Conservation (phyloP, 1,140 invertebrate genomes). For the Cyphomyrmex costatus region DNA sequence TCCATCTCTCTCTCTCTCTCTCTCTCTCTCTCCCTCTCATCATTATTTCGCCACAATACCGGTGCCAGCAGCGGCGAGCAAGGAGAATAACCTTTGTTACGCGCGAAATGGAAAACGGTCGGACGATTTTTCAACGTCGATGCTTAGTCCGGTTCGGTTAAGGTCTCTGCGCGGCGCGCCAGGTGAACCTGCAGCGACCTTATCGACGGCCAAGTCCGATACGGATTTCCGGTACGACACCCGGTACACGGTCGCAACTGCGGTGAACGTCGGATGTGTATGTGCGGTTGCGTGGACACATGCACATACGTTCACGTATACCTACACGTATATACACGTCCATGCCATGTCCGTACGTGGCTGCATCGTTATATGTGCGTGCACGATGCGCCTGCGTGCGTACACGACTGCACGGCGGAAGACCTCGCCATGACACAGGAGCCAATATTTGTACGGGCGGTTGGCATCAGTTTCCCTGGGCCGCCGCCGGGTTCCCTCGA, state of each 20-base stretch:
- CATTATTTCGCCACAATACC: conserved; percentile 64
- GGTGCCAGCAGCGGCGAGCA: conserved; percentile 12
- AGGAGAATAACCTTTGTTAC: conserved; percentile 62
- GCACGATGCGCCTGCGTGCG: neutral
- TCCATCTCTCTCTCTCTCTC: conserved; percentile 7
- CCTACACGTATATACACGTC: neutral
- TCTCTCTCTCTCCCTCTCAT: neutral
- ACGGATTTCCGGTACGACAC: conserved; percentile 66
- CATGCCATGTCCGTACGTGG: no score
- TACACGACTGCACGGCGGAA: conserved; percentile 2
- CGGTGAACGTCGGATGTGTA: neutral
- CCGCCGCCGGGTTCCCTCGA: conserved; percentile 52
- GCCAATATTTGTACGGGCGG: conserved; percentile 71
- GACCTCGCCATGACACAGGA: conserved; percentile 58
- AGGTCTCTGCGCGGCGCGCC: conserved; percentile 34
- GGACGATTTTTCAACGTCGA: conserved; percentile 68
- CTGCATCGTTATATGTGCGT: neutral
- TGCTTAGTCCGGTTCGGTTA: conserved; percentile 63
- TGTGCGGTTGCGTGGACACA: neutral
- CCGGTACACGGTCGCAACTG: conserved; percentile 49
- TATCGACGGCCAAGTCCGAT: conserved; percentile 59
- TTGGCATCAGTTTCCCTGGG: conserved; percentile 72
- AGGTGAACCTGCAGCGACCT: conserved; percentile 50
- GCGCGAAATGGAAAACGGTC: conserved; percentile 62
- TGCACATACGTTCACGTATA: no score